Percentiles rank a stretch among this genome's conserved stretches.
These are phyloP conservation scores for Odontamblyopus rebecca DNA, from an alignment of 2,797 vertebrate species.

Conservation along the genomic window DNA sequence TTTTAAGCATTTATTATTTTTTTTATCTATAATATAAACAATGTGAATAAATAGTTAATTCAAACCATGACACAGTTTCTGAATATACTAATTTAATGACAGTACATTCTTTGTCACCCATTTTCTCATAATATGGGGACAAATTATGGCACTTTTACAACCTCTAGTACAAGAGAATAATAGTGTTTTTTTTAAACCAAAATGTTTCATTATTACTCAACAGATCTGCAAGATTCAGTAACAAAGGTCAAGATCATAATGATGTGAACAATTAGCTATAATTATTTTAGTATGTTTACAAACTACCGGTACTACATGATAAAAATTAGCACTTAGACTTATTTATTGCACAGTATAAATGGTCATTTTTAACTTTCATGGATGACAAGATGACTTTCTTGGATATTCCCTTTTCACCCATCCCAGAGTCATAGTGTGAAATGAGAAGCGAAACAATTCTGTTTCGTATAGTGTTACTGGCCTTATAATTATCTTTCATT, in stretches of 20 bases:
- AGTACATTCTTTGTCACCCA: slow-evolving; percentile 47
- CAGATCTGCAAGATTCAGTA: slow-evolving; percentile 19
- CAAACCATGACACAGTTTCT: slow-evolving; percentile 22
- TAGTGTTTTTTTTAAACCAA: background rate
- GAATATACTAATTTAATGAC: slow-evolving; percentile 67
- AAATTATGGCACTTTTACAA: slow-evolving; percentile 65
- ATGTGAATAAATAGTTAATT: slow-evolving; percentile 22
- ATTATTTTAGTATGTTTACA: slow-evolving; percentile 13
- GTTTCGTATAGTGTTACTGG: slow-evolving; percentile 41
- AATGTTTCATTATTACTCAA: slow-evolving; percentile 7
- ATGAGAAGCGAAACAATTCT: slow-evolving; percentile 5
- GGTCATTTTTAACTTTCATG: slow-evolving; percentile 3
- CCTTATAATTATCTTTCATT: slow-evolving; percentile 8
- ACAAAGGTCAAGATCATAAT: slow-evolving; percentile 9
- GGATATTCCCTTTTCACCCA: background rate
- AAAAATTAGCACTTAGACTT: background rate
- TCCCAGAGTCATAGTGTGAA: background rate
- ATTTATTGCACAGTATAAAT: slow-evolving; percentile 57
- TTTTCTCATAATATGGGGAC: slow-evolving; percentile 57
- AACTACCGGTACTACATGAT: slow-evolving; percentile 13
- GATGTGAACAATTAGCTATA: background rate
- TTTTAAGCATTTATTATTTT: too few species aligned
- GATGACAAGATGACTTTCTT: too few species aligned
- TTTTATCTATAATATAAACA: slow-evolving; percentile 42
- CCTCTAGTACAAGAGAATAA: slow-evolving; percentile 18